These are phyloP conservation scores for Drosophila setifemur DNA, from an alignment of 1,140 invertebrate genomes.

Conservation along the genomic window DNA sequence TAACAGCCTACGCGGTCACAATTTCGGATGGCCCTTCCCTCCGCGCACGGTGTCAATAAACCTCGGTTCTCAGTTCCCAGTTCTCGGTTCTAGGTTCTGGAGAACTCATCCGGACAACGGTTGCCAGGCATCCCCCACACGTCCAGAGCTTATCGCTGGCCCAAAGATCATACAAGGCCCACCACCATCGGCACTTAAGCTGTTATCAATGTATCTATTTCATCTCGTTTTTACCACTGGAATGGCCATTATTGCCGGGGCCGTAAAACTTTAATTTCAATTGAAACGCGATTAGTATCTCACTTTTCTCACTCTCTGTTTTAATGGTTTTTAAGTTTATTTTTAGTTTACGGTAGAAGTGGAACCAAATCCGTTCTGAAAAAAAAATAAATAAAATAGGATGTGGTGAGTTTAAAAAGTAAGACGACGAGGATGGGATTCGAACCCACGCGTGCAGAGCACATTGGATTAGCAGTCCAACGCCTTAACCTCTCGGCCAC, in stretches of 20 bases:
- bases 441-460: conserved; percentile 92
- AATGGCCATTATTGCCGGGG: conserved; percentile 28
- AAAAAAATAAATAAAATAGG: not conserved
- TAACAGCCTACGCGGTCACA: conserved; percentile 11
- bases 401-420: not conserved
- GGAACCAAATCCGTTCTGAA: not conserved
- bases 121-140: conserved; percentile 17
- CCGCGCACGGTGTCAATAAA: conserved; percentile 59
- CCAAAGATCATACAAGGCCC: conserved; percentile 20
- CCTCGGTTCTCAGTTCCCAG: conserved; percentile 43
- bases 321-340: conserved; percentile 1
- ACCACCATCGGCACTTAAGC: conserved; percentile 48
- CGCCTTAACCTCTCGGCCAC: conserved; percentile 95
- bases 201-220: conserved; percentile 76
- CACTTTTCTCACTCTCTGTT: conserved; percentile 23
- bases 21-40: conserved; percentile 20
- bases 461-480: conserved; percentile 91
- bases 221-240: conserved; percentile 60
- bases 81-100: conserved; percentile 29
- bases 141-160: conserved; percentile 14
- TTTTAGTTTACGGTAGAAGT: conserved; percentile 15
- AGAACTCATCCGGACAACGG: conserved; percentile 35
- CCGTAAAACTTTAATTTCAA: conserved; percentile 62
- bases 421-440: conserved; percentile 93
- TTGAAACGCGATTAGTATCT: conserved; percentile 63